These are phyloP conservation scores for Callyntrura sp. DNA, from an alignment of 2,888 invertebrate genomes.

Conservation along the genomic window DNA sequence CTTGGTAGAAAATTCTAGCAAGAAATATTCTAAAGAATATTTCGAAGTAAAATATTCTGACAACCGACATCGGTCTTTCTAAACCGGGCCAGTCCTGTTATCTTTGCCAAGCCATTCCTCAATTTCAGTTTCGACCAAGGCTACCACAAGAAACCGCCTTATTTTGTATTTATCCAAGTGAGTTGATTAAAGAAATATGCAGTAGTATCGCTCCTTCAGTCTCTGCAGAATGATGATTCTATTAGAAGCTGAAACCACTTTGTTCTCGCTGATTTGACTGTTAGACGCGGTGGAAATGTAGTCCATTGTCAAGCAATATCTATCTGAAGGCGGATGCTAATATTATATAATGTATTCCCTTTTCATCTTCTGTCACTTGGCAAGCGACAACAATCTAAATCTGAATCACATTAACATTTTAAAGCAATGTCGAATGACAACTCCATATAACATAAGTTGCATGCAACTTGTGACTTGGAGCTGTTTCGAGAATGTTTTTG, in stretches of 20 bases:
- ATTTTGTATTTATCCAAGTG: neutral
- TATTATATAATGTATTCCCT: neutral
- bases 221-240: too few relatives aligned
- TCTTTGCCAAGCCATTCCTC: too few relatives aligned
- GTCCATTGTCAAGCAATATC: neutral
- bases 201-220: neutral
- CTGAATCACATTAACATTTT: constrained; percentile 48
- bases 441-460: constrained; percentile 3
- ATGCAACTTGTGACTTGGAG: neutral
- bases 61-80: too few relatives aligned
- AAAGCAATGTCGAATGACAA: constrained; percentile 39
- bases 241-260: neutral
- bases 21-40: too few relatives aligned
- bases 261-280: neutral
- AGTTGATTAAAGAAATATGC: neutral
- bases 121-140: neutral
- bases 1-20: too few relatives aligned
- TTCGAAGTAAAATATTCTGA: too few relatives aligned
- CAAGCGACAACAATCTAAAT: constrained; percentile 41
- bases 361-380: constrained; percentile 48
- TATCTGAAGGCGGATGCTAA: too few relatives aligned
- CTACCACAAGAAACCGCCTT: neutral
- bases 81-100: too few relatives aligned
- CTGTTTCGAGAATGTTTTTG: neutral
- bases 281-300: neutral